Percentiles rank a stretch among this genome's conserved stretches.
phyloP scores from a whole-genome alignment of 2,888 invertebrate species.

The Xestia sexstrigata region DNA sequence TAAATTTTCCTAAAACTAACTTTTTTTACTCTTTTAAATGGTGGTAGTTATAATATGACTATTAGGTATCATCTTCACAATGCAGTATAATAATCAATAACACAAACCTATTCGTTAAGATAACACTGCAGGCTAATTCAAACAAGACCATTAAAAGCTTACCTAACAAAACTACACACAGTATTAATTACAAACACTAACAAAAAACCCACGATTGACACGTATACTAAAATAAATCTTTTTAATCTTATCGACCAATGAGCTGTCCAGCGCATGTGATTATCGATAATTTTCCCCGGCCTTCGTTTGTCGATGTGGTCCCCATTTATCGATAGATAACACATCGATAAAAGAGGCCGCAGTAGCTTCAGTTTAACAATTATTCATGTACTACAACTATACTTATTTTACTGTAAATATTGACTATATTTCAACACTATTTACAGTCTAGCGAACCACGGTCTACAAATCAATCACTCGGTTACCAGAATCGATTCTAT shows the following conservation, averaged over 20 bases:
- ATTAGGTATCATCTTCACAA: background rate
- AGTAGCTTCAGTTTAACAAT: slow-evolving; percentile 57
- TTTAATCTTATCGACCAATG: slow-evolving; percentile 55
- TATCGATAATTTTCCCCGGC: slow-evolving; percentile 55
- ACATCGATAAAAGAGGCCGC: slow-evolving; percentile 64
- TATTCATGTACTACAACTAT: slow-evolving; percentile 43
- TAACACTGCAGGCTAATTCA: slow-evolving; percentile 10
- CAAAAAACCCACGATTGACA: slow-evolving; percentile 32
- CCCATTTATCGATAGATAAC: slow-evolving; percentile 59
- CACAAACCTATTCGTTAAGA: background rate
- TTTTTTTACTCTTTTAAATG: background rate
- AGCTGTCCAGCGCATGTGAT: slow-evolving; percentile 41
- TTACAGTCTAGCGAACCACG: slow-evolving; percentile 23
- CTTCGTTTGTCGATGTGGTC: slow-evolving; percentile 53
- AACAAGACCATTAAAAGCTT: slow-evolving; percentile 22
- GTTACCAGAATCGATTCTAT: slow-evolving; percentile 26
- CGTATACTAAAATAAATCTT: slow-evolving; percentile 50
- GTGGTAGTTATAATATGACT: background rate
- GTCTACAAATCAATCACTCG: slow-evolving; percentile 30
- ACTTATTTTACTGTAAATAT: slow-evolving; percentile 30
- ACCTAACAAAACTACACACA: background rate
- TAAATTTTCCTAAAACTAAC: background rate
- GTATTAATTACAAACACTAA: slow-evolving; percentile 12
- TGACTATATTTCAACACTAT: slow-evolving; percentile 12
- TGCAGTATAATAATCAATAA: background rate